A percentile compares a stretch with the other conserved stretches of the same genome.
phyloP scores from a whole-genome alignment of 2,797 vertebrate species.

The Aphelocoma californica region DNA sequence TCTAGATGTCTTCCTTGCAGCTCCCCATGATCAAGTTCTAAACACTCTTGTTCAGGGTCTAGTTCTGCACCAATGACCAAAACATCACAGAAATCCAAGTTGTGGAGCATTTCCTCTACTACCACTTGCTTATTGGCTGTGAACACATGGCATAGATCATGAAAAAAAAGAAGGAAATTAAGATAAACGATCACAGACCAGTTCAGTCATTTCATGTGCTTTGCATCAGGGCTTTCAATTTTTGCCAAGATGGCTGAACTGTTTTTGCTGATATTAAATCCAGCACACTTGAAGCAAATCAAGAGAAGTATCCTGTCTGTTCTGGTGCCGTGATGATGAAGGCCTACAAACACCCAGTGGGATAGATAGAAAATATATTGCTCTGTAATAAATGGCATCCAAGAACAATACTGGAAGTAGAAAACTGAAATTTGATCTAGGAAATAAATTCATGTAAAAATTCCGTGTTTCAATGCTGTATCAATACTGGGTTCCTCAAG shows the following conservation, averaged over 20 bases:
- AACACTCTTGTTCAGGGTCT: slow-evolving; percentile 83
- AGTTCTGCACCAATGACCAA: slow-evolving; percentile 89
- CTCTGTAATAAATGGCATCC: not conserved
- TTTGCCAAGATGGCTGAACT: not conserved
- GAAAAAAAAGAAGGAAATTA: not conserved
- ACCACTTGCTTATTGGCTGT: slow-evolving; percentile 77
- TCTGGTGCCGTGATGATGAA: not conserved
- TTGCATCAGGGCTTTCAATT: slow-evolving; percentile 3
- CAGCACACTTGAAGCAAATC: not conserved
- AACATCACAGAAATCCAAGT: slow-evolving; percentile 95
- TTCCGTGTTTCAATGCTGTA: not conserved
- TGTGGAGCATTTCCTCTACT: slow-evolving; percentile 90
- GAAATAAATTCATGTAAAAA: not conserved
- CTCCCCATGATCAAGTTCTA: slow-evolving; percentile 82
- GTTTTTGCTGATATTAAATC: not conserved
- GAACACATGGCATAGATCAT: not conserved
- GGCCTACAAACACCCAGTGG: not conserved
- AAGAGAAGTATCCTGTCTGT: not conserved
- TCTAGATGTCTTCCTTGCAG: slow-evolving; percentile 90
- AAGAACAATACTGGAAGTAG: not conserved
- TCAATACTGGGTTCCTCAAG: not conserved
- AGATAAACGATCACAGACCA: not conserved
- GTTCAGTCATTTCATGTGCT: not conserved
- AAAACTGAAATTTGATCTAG: not conserved
- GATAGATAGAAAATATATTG: not conserved